Evolutionary conservation across 2,888 invertebrate species (phyloP), one percentile per base, ranked within the genome.

Genomic region (Oxytorus armatus): DNA sequence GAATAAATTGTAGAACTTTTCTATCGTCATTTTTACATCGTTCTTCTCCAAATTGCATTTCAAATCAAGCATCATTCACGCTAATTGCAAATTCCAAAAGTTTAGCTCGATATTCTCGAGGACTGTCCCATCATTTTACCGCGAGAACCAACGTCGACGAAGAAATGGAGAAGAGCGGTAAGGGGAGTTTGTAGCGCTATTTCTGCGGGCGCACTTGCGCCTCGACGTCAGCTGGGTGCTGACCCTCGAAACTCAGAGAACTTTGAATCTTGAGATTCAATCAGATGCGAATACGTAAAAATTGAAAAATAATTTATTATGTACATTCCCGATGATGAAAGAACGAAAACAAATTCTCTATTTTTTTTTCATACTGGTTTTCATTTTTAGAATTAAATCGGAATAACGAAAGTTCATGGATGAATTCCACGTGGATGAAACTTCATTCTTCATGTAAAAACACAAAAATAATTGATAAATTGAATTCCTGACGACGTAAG

Each of bases 171-270:
- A 8, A 36, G 10, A 8, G 36, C 4, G 25, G 18, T 23, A 3
- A 61, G 42, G 51, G 70, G 21, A 61, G 59, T 49, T 61, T 42
- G 61, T 21, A 39, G 63, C 69, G 80, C 79, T 79, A 79, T 82
- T 82, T 79, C 77, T 77, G 74, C 65, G 53, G 59, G 42, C 55
- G 73, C 74, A 79, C 77, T 77, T 79, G 70, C 47, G 74, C 36
- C 73, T 63, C 73, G 44, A 79, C 77, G 61, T 79, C 69, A 82
- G 80, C 77, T 80, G 76, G 39, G 39, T 47, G 14, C 72, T 53
- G 77, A 77, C 29, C 61, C 68, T 65, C 77, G 72, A 63, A 69
- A 61, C 68, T 79, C 75, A 53, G 18, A 63, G 39, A 63, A 65
- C 33, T 69, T 76, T 73, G 63, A 33, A 77, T 73, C 73, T 65